A percentile compares a stretch with the other conserved stretches of the same genome.
These are phyloP conservation scores for Atta cephalotes DNA, from an alignment of 1,140 invertebrate species.

Conservation along the genomic window DNA sequence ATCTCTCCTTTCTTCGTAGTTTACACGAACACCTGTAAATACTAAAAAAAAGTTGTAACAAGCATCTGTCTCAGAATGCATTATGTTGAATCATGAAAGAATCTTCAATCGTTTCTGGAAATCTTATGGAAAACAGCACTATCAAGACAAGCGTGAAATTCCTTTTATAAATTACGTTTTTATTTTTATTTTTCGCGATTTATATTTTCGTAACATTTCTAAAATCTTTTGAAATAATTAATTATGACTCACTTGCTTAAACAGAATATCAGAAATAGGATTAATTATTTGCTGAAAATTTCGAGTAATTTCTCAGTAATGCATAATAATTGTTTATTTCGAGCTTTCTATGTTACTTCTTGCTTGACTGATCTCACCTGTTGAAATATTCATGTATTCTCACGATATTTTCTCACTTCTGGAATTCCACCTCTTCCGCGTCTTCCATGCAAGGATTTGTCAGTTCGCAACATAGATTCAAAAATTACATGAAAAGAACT, in stretches of 20 bases:
- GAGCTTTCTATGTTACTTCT: not conserved
- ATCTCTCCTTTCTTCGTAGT: not conserved
- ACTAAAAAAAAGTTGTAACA: slow-evolving; percentile 75
- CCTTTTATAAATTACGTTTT: not conserved
- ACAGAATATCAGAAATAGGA: not conserved
- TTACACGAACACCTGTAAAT: slow-evolving; percentile 73
- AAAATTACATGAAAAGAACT: slow-evolving; percentile 61
- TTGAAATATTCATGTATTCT: slow-evolving; percentile 65
- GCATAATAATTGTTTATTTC: not conserved
- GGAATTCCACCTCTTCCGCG: not conserved
- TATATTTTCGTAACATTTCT: not conserved
- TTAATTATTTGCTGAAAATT: not conserved
- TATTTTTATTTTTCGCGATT: not conserved
- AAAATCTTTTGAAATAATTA: slow-evolving; percentile 11
- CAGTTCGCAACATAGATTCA: slow-evolving; percentile 17
- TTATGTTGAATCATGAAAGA: slow-evolving; percentile 75
- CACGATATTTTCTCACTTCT: slow-evolving; percentile 36
- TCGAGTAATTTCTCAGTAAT: not conserved
- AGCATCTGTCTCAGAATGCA: slow-evolving; percentile 73
- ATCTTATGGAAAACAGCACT: slow-evolving; percentile 67
- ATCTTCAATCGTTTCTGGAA: slow-evolving; percentile 80
- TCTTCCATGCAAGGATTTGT: not conserved
- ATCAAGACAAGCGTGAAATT: not conserved
- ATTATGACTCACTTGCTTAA: not conserved
- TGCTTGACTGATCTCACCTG: slow-evolving; percentile 47